Evolutionary conservation across 2,888 invertebrate species (phyloP).

Genomic region (Anaspis maculata): DNA sequence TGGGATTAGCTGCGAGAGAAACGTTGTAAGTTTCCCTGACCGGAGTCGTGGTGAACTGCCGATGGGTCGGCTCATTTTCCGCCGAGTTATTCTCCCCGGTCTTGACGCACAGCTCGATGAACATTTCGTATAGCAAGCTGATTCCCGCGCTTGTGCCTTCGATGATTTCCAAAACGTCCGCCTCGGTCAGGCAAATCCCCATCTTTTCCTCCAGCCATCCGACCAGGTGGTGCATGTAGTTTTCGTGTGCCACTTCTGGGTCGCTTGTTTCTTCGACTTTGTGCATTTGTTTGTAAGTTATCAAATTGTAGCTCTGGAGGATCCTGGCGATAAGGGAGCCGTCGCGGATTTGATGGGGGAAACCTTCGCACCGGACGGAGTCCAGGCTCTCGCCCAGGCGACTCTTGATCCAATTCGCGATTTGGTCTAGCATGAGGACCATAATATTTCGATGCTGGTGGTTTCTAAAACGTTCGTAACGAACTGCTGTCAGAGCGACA

Average conservation of each 20-base stretch:
- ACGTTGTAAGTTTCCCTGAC: slow-evolving; percentile 11
- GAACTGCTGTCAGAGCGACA: too few species aligned
- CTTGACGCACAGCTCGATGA: slow-evolving; percentile 49
- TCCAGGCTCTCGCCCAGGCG: slow-evolving; percentile 48
- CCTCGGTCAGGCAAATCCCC: slow-evolving; percentile 42
- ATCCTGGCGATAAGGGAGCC: slow-evolving; percentile 50
- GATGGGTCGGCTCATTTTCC: slow-evolving; percentile 32
- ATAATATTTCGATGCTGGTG: too few species aligned
- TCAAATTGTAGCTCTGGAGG: slow-evolving; percentile 51
- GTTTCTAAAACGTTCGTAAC: too few species aligned
- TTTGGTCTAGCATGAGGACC: too few species aligned
- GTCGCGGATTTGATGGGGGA: slow-evolving; percentile 50
- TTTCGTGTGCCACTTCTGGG: slow-evolving; percentile 30
- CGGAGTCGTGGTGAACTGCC: slow-evolving; percentile 27
- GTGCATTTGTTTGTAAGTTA: slow-evolving; percentile 48
- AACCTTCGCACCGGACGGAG: slow-evolving; percentile 47
- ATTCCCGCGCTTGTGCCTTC: slow-evolving; percentile 47
- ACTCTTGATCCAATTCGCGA: slow-evolving; percentile 52
- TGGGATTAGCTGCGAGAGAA: slow-evolving; percentile 26
- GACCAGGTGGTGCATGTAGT: slow-evolving; percentile 44
- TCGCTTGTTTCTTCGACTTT: slow-evolving; percentile 37
- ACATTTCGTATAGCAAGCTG: slow-evolving; percentile 54
- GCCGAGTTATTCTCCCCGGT: too few species aligned
- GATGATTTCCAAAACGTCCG: slow-evolving; percentile 45
- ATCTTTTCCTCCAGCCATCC: slow-evolving; percentile 49